These are phyloP conservation scores for Pempheris klunzingeri DNA, from an alignment of 2,797 vertebrate species.

Conservation along the genomic window DNA sequence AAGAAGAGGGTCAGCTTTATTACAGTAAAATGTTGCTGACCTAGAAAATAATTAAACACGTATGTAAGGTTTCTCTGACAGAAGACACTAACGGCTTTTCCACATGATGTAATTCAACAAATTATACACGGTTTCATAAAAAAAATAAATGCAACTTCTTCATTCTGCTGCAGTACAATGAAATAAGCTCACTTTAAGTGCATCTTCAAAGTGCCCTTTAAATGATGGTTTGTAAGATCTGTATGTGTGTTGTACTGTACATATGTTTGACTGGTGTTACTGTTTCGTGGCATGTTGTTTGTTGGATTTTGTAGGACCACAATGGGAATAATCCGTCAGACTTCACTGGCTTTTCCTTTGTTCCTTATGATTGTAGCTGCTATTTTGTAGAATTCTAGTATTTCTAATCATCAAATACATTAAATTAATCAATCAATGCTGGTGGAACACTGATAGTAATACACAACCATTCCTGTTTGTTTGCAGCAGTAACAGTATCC, in stretches of 20 bases:
- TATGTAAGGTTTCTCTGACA: background rate
- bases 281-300: background rate
- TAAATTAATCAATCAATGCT: background rate
- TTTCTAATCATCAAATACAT: slow-evolving; percentile 1
- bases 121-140: background rate
- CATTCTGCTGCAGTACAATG: background rate
- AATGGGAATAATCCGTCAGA: background rate
- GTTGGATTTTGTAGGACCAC: background rate
- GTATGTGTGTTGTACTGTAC: background rate
- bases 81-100: background rate
- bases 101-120: background rate
- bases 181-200: background rate
- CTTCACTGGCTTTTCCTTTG: background rate
- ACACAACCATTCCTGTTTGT: slow-evolving; percentile 11
- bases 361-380: background rate
- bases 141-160: background rate
- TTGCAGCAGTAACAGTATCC: slow-evolving; percentile 19
- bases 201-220: background rate
- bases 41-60: background rate
- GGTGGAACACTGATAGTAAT: background rate
- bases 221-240: background rate
- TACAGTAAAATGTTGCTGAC: background rate
- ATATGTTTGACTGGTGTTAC: background rate
- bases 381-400: background rate
- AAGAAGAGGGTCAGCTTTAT: too few relatives aligned